Percentiles rank a stretch among this genome's conserved stretches.
These are phyloP conservation scores for Aphelocoma californica DNA, from an alignment of 2,797 vertebrate species.

Conservation along the genomic window DNA sequence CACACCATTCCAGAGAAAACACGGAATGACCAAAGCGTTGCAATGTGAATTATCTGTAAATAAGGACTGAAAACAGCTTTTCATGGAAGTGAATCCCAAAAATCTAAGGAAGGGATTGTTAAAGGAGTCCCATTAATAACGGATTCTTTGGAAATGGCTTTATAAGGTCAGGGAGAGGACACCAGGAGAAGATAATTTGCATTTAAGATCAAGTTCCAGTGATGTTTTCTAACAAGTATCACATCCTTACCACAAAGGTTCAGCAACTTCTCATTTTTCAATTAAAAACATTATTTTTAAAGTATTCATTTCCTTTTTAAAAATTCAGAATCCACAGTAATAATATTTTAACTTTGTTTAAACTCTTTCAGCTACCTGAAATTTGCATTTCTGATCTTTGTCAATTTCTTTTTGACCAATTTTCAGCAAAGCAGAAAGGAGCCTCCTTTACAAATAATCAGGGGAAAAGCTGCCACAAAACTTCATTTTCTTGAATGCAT, in stretches of 20 bases:
- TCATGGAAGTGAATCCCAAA: not conserved
- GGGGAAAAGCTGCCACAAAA: not conserved
- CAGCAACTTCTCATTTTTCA: not conserved
- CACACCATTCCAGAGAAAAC: not conserved
- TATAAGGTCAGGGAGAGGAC: not conserved
- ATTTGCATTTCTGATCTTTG: not conserved
- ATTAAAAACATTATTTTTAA: not conserved
- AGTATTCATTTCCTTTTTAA: not conserved
- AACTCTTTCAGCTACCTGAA: not conserved
- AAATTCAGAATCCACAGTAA: not conserved
- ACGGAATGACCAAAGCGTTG: not conserved
- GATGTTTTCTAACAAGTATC: not conserved
- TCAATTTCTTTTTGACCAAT: not conserved
- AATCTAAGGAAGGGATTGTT: not conserved
- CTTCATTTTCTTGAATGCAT: not conserved
- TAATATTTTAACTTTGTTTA: not conserved
- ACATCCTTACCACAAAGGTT: not conserved
- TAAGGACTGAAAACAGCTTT: not conserved
- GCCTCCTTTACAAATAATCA: not conserved
- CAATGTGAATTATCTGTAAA: fast-evolving
- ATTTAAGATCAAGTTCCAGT: not conserved
- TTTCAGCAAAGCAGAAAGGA: not conserved
- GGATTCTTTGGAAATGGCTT: not conserved
- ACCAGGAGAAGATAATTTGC: not conserved
- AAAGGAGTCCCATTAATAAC: not conserved